These are phyloP conservation scores for Engraulis encrasicolus DNA, from an alignment of 2,113 vertebrate species.

Conservation along the genomic window DNA sequence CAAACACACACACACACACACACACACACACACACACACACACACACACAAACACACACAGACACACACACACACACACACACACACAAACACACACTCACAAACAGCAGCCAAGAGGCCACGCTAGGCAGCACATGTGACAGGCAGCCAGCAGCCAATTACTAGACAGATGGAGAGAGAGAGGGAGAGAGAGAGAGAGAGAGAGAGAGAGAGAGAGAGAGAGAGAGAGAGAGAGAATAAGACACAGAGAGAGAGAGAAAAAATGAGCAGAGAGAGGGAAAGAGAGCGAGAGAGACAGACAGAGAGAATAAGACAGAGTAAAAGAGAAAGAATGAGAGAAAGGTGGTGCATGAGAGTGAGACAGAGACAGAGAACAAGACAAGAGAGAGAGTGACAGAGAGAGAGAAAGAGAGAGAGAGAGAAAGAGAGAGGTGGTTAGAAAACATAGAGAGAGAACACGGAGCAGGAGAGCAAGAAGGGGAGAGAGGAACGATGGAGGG, in stretches of 20 bases:
- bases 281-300: not conserved
- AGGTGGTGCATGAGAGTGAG: not conserved
- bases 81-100: too few species aligned
- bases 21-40: too few species aligned
- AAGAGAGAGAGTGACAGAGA: conserved; percentile 14
- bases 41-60: too few species aligned
- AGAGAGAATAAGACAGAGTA: not conserved
- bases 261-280: not conserved
- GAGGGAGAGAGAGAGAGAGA: not conserved
- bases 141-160: conserved; percentile 1
- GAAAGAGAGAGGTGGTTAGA: conserved; percentile 1
- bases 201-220: not conserved
- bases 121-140: not conserved
- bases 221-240: not conserved
- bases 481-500: not conserved
- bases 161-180: not conserved
- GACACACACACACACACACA: too few species aligned
- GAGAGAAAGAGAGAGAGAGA: conserved; percentile 31
- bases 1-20: too few species aligned
- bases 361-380: not conserved
- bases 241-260: conserved; percentile 20
- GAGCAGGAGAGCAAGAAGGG: not conserved
- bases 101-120: not conserved
- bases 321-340: not conserved
- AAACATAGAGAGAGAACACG: not conserved